Conservation (phyloP, 1,140 invertebrate species). For the Physella acuta region DNA sequence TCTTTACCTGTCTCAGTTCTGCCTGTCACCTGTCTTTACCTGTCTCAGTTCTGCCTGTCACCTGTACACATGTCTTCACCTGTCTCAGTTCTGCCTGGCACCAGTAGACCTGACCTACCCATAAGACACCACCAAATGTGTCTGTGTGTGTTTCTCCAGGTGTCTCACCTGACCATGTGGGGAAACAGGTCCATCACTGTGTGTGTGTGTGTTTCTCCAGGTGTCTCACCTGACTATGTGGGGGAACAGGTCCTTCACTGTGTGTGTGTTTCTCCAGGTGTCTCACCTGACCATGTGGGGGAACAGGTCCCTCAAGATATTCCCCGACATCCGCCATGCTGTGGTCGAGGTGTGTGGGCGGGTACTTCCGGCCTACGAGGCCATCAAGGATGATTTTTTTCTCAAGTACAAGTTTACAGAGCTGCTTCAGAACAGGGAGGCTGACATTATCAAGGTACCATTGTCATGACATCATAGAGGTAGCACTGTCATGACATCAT, state of each 20-base stretch:
- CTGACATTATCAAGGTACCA: slow-evolving; percentile 11
- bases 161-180: slow-evolving; percentile 6
- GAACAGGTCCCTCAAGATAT: slow-evolving; percentile 6
- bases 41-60: too few relatives aligned
- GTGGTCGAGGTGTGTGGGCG: background rate
- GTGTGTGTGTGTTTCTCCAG: background rate
- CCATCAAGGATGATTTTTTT: slow-evolving; percentile 13
- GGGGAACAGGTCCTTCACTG: slow-evolving; percentile 8
- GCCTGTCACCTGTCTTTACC: too few relatives aligned
- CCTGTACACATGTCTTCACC: too few relatives aligned
- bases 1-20: too few relatives aligned
- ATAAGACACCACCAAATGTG: too few relatives aligned
- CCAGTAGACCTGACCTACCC: too few relatives aligned
- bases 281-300: slow-evolving; percentile 9
- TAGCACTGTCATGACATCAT: too few relatives aligned
- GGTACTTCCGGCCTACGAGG: slow-evolving; percentile 3
- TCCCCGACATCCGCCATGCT: slow-evolving; percentile 17
- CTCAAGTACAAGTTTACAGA: slow-evolving; percentile 20
- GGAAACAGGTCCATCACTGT: slow-evolving; percentile 3
- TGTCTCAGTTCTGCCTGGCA: too few relatives aligned
- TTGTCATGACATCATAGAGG: too few relatives aligned
- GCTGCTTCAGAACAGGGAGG: slow-evolving; percentile 2
- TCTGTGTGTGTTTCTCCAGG: background rate
- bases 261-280: background rate
- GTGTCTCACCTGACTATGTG: slow-evolving; percentile 6